Base-by-base conservation (phyloP, 2,797 vertebrate species). In the Rhinella marina region DNA sequence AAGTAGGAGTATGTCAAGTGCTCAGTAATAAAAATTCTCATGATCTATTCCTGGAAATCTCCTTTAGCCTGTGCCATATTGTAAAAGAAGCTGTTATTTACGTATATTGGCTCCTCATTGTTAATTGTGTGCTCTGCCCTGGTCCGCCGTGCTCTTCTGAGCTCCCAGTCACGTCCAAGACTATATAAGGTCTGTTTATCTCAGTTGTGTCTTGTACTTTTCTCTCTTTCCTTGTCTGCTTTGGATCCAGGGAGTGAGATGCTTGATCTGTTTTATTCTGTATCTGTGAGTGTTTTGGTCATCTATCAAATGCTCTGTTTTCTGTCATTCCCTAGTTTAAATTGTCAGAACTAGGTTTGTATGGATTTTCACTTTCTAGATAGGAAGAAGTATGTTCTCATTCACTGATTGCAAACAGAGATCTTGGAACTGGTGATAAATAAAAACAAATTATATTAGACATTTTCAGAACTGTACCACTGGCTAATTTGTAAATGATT, bases 141-240 rank as follows among this genome's bases (percentile, higher is more conserved):
- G 41, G n/a, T 54, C 48, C n/a, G 73, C 73, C 16, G 11, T 0
- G 23, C 16, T 54, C 23, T 16, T 12, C 48, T 52, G 23, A 54
- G 50, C 23, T 25, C 41, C 23, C 23, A n/a, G 50, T 54, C 73
- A 52, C 0, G 23, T 7, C 41, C 23, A 7, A 48, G 41, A 76
- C 73, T 76, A 76, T 50, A 76, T 76, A 76, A 76, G 73, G 73
- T 23, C 73, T 52, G 48, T 76, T 70, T 70, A 70, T 32, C 41
- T 73, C 12, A 48, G 32, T 73, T 50, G 48, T n/a, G 23, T 76
- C 72, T 73, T 76, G 41, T 52, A 52, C 21, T 77, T 54, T 77
- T 52, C 50, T 52, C 6, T 23, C 11, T 54, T 13, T 52, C 12
- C 72, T 41, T 13, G 7, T 41, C 68, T n/a, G 41, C 48, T 75